Evolutionary conservation across 2,797 vertebrate genomes (phyloP).

Genomic region (Parauchenoglanis punctatus): DNA sequence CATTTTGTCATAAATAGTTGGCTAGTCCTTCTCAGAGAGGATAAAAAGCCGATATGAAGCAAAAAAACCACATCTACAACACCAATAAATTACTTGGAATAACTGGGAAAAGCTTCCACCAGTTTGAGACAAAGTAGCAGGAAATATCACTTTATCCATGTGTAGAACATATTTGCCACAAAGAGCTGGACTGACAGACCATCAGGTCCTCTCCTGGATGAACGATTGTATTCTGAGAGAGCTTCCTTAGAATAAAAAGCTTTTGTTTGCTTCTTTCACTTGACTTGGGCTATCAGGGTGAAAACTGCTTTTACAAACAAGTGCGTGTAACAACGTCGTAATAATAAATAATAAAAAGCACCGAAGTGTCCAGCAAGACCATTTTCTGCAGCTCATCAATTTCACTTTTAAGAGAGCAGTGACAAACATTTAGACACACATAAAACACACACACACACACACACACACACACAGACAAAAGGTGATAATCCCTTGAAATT

Average conservation of each 20-base stretch:
- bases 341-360: constrained; percentile 46
- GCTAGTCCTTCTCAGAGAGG: not conserved
- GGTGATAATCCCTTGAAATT: constrained; percentile 61
- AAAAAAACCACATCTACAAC: not conserved
- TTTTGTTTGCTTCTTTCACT: constrained; percentile 47
- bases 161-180: not conserved
- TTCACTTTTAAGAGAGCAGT: constrained; percentile 46
- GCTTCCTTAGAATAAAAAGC: constrained; percentile 41
- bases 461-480: constrained; percentile 33
- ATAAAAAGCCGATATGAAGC: not conserved
- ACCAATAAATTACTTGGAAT: not conserved
- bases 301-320: constrained; percentile 45
- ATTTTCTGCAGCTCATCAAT: constrained; percentile 53
- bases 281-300: constrained; percentile 25
- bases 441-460: constrained; percentile 42
- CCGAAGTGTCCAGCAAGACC: constrained; percentile 49
- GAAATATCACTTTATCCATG: not conserved
- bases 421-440: constrained; percentile 56
- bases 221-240: not conserved
- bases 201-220: not conserved
- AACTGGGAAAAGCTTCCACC: not conserved
- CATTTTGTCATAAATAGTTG: not conserved
- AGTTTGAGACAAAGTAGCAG: not conserved
- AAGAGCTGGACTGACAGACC: constrained; percentile 14
- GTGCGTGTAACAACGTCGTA: constrained; percentile 36